These are phyloP conservation scores for Pica pica DNA, from an alignment of 2,113 vertebrate species.

Conservation along the genomic window DNA sequence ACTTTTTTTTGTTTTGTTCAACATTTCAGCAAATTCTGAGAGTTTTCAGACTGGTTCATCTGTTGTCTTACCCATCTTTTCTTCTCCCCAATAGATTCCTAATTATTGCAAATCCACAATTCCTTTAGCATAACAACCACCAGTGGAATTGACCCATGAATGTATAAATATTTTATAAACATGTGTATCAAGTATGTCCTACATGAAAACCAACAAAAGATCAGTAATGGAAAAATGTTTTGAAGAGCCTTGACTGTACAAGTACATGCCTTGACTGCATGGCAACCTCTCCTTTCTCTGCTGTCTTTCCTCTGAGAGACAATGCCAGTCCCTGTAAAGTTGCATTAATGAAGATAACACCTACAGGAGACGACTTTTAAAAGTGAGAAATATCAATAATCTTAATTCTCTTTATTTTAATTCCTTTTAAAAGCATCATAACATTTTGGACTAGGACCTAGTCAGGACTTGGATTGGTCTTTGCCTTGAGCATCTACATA, in stretches of 20 bases:
- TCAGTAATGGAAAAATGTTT: neutral
- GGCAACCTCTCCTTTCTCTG: neutral
- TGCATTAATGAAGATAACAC: neutral
- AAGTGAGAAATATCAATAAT: neutral
- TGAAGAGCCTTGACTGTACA: neutral
- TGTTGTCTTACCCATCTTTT: neutral
- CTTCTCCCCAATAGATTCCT: neutral
- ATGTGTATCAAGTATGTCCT: fast-evolving
- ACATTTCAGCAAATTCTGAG: neutral
- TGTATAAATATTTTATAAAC: neutral
- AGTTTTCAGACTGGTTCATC: neutral
- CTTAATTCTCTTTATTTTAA: neutral
- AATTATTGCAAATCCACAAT: neutral
- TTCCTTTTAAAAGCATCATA: neutral
- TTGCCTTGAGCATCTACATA: neutral
- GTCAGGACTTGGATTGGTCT: neutral
- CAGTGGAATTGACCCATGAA: neutral
- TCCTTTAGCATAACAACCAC: neutral
- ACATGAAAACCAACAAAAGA: neutral
- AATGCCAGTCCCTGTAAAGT: neutral
- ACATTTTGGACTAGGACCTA: neutral
- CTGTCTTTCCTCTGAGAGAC: neutral
- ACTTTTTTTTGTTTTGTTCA: neutral
- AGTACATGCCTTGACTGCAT: neutral
- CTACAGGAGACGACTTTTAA: neutral